A percentile compares a stretch with the other conserved stretches of the same genome.
phyloP scores from a whole-genome alignment of 2,113 vertebrate genomes.

The Pachycephala philippinensis region DNA sequence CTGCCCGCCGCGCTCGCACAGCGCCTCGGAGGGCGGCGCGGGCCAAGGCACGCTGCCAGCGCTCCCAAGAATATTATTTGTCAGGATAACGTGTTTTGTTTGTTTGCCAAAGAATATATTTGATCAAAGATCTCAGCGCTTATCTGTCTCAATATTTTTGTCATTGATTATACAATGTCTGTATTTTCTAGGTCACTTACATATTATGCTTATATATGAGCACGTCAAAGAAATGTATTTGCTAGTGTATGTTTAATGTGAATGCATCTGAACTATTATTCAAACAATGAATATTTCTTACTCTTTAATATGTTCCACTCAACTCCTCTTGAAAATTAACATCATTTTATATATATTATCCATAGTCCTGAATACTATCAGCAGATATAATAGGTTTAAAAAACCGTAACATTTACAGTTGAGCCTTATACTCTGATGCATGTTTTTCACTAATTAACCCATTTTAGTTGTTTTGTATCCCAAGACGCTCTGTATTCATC shows the following conservation, averaged over 20 bases:
- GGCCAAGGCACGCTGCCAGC: neutral
- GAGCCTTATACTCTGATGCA: neutral
- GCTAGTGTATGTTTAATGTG: constrained; percentile 47
- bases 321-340: neutral
- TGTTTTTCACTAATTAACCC: constrained; percentile 60
- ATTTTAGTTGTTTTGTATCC: constrained; percentile 30
- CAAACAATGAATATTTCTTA: neutral
- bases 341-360: neutral
- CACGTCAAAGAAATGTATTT: constrained; percentile 18
- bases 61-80: neutral
- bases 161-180: constrained; percentile 16
- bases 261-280: neutral
- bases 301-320: neutral
- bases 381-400: neutral
- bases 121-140: constrained; percentile 29
- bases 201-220: neutral
- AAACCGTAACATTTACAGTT: neutral
- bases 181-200: constrained; percentile 55
- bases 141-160: constrained; percentile 36
- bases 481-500: constrained; percentile 26
- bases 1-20: neutral
- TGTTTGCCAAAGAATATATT: neutral
- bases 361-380: neutral
- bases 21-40: neutral
- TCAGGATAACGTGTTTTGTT: neutral